These are phyloP conservation scores for Halictus quadricinctus DNA, from an alignment of 2,888 invertebrate species.

Conservation along the genomic window DNA sequence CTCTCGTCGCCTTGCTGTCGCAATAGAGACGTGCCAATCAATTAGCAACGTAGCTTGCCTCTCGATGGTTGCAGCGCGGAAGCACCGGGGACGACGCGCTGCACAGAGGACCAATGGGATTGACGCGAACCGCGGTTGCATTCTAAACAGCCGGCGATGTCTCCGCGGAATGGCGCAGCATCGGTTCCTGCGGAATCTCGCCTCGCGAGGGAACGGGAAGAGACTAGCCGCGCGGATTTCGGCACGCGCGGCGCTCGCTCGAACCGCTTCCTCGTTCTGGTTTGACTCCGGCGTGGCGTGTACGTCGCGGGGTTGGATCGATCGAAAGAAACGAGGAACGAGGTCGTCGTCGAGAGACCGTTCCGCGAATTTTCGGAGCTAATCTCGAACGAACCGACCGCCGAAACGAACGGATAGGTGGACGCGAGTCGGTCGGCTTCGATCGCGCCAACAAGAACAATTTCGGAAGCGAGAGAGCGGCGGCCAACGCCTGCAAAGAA, in stretches of 20 bases:
- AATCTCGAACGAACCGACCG: background rate
- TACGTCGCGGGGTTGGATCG: background rate
- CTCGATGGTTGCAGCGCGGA: slow-evolving; percentile 53
- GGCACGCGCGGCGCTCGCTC: background rate
- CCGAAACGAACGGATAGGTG: slow-evolving; percentile 13
- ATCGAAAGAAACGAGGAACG: background rate
- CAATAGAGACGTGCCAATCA: slow-evolving; percentile 75
- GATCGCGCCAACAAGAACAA: slow-evolving; percentile 39
- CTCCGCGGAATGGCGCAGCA: slow-evolving; percentile 39
- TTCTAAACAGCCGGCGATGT: slow-evolving; percentile 75
- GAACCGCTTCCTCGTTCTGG: background rate
- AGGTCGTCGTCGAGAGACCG: background rate
- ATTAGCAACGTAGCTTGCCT: slow-evolving; percentile 71
- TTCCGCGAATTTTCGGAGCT: background rate
- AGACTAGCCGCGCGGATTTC: background rate
- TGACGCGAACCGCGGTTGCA: slow-evolving; percentile 72
- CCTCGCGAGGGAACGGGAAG: background rate
- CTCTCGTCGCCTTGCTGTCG: slow-evolving; percentile 19
- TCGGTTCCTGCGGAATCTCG: slow-evolving; percentile 8
- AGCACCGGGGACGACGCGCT: slow-evolving; percentile 50
- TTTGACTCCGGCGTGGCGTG: background rate
- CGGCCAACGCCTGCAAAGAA: slow-evolving; percentile 40
- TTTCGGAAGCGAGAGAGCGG: background rate
- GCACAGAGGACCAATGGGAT: slow-evolving; percentile 68
- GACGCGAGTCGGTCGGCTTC: slow-evolving; percentile 20